A percentile compares a stretch with the other conserved stretches of the same genome.
phyloP scores from a whole-genome alignment of 2,888 invertebrate species.

The Neria commutata region DNA sequence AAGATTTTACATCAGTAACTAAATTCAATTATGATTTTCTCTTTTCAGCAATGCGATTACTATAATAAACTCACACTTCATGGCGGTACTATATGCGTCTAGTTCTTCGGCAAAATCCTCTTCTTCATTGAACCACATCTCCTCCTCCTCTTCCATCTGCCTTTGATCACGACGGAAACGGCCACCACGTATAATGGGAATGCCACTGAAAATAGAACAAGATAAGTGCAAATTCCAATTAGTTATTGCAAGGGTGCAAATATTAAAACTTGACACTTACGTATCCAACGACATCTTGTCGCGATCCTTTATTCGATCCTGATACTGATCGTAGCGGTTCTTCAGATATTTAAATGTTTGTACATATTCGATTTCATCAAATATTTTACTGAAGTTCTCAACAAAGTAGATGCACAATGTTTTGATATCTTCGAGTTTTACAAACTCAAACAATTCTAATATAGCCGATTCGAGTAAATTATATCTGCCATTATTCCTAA shows the following conservation, averaged over 20 bases:
- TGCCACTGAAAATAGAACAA: conserved; percentile 39
- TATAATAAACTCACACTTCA: conserved; percentile 55
- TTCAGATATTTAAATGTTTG: conserved; percentile 96
- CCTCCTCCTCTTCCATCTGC: conserved; percentile 95
- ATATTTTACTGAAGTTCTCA: conserved; percentile 92
- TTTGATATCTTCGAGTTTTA: conserved; percentile 92
- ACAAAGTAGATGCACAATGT: conserved; percentile 91
- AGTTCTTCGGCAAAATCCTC: conserved; percentile 86
- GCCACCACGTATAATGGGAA: conserved; percentile 71
- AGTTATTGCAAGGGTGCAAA: neutral
- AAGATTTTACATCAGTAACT: neutral
- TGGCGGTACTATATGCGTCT: conserved; percentile 60
- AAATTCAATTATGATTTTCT: neutral
- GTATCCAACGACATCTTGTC: conserved; percentile 74
- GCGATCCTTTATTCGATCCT: conserved; percentile 87
- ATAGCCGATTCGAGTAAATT: conserved; percentile 99
- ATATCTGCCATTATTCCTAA: conserved; percentile 96
- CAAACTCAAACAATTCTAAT: conserved; percentile 98
- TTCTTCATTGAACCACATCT: conserved; percentile 98
- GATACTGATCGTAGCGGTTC: conserved; percentile 86
- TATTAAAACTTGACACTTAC: conserved; percentile 61
- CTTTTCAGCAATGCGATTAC: neutral
- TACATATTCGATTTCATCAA: conserved; percentile 96
- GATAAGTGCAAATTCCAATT: conserved; percentile 1
- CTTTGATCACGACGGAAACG: conserved; percentile 91